Percentiles rank a stretch among this genome's conserved stretches.
Evolutionary conservation across 2,797 vertebrate species (phyloP).

Genomic region (Typhlichthys eigenmanni): DNA sequence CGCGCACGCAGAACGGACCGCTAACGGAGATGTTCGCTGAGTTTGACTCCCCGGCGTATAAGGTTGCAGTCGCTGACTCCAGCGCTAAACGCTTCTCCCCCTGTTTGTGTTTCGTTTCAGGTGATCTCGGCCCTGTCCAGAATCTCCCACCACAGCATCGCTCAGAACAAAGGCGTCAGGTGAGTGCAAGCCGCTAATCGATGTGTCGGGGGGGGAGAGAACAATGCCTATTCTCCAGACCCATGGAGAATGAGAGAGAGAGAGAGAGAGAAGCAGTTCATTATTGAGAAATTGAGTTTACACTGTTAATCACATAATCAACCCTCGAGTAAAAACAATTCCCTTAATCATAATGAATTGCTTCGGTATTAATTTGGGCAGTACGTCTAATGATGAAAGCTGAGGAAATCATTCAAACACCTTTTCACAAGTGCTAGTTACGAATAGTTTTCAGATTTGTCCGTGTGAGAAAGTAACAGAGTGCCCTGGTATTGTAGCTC

Average conservation of each 20-base stretch:
- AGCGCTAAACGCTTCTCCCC: not conserved
- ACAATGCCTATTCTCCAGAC: not conserved
- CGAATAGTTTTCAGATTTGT: slow-evolving; percentile 46
- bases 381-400: not conserved
- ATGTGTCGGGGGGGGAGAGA: too few species aligned
- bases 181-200: slow-evolving; percentile 58
- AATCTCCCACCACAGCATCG: slow-evolving; percentile 92
- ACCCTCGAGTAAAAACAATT: not conserved
- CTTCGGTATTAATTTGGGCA: not conserved
- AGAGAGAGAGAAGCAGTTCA: slow-evolving; percentile 39
- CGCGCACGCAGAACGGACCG: too few species aligned
- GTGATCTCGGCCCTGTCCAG: slow-evolving; percentile 95
- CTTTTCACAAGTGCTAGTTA: slow-evolving; percentile 32
- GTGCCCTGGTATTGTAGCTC: slow-evolving; percentile 27
- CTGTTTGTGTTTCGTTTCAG: slow-evolving; percentile 67
- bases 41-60: not conserved
- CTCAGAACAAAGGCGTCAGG: slow-evolving; percentile 97
- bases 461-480: slow-evolving; percentile 51
- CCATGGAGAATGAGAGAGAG: slow-evolving; percentile 27
- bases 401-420: slow-evolving; percentile 19
- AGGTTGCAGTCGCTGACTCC: not conserved
- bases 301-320: not conserved
- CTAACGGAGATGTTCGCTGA: too few species aligned
- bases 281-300: slow-evolving; percentile 12
- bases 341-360: slow-evolving; percentile 32